Conservation (phyloP, 1,140 invertebrate species). For the Nomia melanderi region DNA sequence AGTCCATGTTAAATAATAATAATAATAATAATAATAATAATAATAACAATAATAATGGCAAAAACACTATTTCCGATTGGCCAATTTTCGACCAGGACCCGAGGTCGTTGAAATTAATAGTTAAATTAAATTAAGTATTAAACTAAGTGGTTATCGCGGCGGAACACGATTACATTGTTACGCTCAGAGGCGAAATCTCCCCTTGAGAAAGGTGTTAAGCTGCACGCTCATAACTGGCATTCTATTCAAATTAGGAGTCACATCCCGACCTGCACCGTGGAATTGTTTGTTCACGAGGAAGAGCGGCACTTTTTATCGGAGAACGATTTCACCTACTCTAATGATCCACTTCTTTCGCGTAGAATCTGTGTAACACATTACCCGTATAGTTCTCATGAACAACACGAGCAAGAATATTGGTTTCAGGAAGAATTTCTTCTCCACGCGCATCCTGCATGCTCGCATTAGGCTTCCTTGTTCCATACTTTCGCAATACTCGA, state of each 20-base stretch:
- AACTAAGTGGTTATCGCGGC: neutral
- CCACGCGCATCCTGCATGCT: neutral
- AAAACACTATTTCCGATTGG: no score
- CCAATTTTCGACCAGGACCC: no score
- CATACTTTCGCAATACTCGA: neutral
- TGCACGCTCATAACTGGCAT: slow-evolving; percentile 73
- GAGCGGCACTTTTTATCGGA: slow-evolving; percentile 14
- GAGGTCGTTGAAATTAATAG: slow-evolving; percentile 17
- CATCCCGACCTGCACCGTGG: slow-evolving; percentile 50
- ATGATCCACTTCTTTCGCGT: neutral
- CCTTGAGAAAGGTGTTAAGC: slow-evolving; percentile 75
- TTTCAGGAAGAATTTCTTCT: neutral
- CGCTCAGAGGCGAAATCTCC: slow-evolving; percentile 26
- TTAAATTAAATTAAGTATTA: no score
- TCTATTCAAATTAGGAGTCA: slow-evolving; percentile 69
- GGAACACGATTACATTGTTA: slow-evolving; percentile 32
- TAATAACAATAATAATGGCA: no score
- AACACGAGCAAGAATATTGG: neutral
- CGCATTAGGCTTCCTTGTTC: neutral
- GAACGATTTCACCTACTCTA: slow-evolving; percentile 35
- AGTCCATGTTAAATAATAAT: no score
- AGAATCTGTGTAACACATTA: neutral
- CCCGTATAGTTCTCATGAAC: slow-evolving; percentile 2
- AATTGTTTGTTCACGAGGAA: slow-evolving; percentile 57
- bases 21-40: no score